Evolutionary conservation across 2,888 invertebrate genomes (phyloP).

Genomic region (Tetragnatha montana): DNA sequence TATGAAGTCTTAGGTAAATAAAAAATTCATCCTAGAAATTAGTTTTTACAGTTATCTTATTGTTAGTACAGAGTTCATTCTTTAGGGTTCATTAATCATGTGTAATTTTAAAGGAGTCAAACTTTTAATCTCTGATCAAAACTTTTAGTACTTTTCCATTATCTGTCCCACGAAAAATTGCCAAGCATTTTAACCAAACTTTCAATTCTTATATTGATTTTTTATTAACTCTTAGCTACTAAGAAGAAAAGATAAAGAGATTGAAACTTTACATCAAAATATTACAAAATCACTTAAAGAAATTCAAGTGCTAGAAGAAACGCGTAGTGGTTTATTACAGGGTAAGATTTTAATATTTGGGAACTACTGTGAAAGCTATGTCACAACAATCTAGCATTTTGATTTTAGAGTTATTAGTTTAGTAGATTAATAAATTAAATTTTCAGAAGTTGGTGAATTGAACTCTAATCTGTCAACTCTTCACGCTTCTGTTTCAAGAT

Average conservation of each 20-base stretch:
- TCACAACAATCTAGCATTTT: background rate
- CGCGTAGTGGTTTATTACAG: conserved; percentile 9
- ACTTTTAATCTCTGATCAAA: too few relatives aligned
- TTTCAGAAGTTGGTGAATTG: conserved; percentile 37
- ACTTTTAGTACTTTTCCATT: too few relatives aligned
- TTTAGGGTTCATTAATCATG: background rate
- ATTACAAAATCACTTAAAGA: background rate
- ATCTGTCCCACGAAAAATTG: too few relatives aligned
- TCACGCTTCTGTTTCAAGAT: conserved; percentile 13
- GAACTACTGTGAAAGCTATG: background rate
- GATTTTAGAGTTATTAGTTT: background rate
- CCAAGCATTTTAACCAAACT: background rate
- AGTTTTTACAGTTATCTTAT: too few relatives aligned
- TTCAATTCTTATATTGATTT: background rate
- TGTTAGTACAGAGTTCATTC: background rate
- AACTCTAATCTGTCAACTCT: conserved; percentile 31
- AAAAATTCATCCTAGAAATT: too few relatives aligned
- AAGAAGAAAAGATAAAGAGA: conserved; percentile 44
- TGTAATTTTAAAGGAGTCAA: background rate
- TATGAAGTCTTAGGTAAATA: too few relatives aligned
- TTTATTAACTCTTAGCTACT: conserved; percentile 25
- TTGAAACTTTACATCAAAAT: conserved; percentile 29
- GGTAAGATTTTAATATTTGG: conserved; percentile 34
- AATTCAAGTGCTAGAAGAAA: conserved; percentile 34
- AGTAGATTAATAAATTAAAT: too few relatives aligned